These are phyloP conservation scores for Anthopleura xanthogrammica DNA, from an alignment of 92 coral and sea anemone genomes.

Conservation along the genomic window DNA sequence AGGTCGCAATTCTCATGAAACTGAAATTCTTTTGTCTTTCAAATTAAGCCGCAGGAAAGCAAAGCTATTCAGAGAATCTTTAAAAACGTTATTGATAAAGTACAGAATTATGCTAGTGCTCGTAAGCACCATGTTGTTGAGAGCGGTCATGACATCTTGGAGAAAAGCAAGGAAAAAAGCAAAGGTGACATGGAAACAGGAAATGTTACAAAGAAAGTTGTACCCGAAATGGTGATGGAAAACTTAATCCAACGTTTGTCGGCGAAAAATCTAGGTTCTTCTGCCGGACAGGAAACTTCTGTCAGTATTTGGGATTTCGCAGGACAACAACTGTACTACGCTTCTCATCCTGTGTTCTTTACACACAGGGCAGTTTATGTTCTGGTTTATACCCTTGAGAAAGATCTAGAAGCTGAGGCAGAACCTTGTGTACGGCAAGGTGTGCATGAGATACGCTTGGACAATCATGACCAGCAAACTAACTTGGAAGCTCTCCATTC, in stretches of 20 bases:
- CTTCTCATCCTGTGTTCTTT: no score
- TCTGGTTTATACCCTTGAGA: no score
- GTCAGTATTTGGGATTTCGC: slow-evolving; percentile 35
- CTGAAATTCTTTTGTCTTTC: no score
- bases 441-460: slow-evolving; percentile 60
- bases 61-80: no score
- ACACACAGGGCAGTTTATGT: no score
- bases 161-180: background rate
- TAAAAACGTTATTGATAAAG: no score
- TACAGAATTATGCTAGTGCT: no score
- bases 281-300: slow-evolving; percentile 56
- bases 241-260: slow-evolving; percentile 65
- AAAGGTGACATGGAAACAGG: background rate
- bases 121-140: background rate
- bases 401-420: slow-evolving; percentile 19
- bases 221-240: slow-evolving; percentile 33
- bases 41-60: no score
- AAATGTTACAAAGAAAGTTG: background rate
- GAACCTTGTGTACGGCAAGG: slow-evolving; percentile 91
- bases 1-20: no score
- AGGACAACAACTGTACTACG: no score
- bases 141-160: background rate
- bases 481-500: slow-evolving; percentile 77
- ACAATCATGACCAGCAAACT: slow-evolving; percentile 68
- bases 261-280: slow-evolving; percentile 29